Conservation (phyloP, 2,888 invertebrate species). For the Cyclophora albipunctata region DNA sequence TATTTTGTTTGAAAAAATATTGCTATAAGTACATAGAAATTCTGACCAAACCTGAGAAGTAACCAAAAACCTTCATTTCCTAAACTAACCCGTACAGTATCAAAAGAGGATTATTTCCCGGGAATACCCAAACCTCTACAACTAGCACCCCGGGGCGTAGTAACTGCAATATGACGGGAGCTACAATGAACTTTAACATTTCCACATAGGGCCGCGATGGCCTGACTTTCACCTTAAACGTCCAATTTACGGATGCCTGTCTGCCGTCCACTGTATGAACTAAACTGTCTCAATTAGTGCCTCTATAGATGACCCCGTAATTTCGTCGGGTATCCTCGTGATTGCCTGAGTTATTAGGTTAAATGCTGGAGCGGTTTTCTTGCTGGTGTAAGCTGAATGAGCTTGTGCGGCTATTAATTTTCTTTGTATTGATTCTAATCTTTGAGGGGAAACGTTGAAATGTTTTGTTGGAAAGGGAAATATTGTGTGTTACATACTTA, state of each 20-base stretch:
- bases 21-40: neutral
- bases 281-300: constrained; percentile 74
- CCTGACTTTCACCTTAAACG: constrained; percentile 70
- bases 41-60: neutral
- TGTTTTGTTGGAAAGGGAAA: no score
- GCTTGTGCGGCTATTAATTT: no score
- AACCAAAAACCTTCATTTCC: neutral
- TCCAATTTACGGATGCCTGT: constrained; percentile 65
- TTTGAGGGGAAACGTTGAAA: no score
- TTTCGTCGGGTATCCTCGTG: constrained; percentile 54
- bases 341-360: constrained; percentile 57
- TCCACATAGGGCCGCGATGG: constrained; percentile 57
- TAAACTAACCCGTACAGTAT: constrained; percentile 1
- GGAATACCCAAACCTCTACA: constrained; percentile 28
- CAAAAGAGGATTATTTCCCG: constrained; percentile 25
- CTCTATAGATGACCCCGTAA: constrained; percentile 68
- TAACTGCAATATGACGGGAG: constrained; percentile 60
- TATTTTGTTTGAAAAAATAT: no score
- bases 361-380: constrained; percentile 41
- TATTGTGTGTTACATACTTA: no score
- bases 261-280: constrained; percentile 61
- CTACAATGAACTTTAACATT: constrained; percentile 66
- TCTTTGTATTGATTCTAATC: no score
- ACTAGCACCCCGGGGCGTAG: constrained; percentile 52
- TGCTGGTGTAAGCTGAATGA: neutral